phyloP scores from a whole-genome alignment of 2,888 invertebrate genomes.

The Creontiades dilutus region DNA sequence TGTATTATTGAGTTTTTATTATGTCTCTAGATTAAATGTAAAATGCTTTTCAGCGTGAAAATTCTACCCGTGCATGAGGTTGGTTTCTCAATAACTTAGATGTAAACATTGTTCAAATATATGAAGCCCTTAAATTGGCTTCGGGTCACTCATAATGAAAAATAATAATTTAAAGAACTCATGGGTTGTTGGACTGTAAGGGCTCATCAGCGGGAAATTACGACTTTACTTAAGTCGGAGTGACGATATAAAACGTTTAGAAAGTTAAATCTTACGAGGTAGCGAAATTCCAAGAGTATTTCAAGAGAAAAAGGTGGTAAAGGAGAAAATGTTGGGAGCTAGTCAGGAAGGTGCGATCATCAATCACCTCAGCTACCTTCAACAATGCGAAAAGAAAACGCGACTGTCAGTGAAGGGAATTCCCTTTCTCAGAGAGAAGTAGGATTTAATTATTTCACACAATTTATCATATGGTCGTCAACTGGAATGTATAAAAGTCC shows the following conservation, averaged over 20 bases:
- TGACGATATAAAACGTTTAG: neutral
- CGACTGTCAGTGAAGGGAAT: conserved; percentile 32
- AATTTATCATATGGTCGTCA: neutral
- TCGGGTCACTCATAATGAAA: too few relatives aligned
- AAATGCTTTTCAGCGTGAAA: too few relatives aligned
- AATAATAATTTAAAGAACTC: too few relatives aligned
- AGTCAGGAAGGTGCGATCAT: neutral
- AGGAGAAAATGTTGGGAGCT: neutral
- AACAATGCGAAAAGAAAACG: conserved; percentile 44
- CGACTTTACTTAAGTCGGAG: too few relatives aligned
- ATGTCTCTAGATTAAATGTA: too few relatives aligned
- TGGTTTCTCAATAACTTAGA: too few relatives aligned
- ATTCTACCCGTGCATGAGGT: too few relatives aligned
- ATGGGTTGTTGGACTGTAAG: too few relatives aligned
- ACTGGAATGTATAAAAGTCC: neutral
- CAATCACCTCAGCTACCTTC: conserved; percentile 30
- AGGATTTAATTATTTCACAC: conserved; percentile 37
- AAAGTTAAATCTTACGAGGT: neutral
- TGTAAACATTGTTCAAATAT: too few relatives aligned
- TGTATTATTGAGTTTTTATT: too few relatives aligned
- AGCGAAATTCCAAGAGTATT: neutral
- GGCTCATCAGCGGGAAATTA: too few relatives aligned
- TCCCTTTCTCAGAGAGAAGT: neutral
- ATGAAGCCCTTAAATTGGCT: too few relatives aligned
- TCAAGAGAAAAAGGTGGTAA: neutral